Evolutionary conservation across 35 echinoderm and acorn worm species (phyloP).

Genomic region (Nesometra sesokonis): DNA sequence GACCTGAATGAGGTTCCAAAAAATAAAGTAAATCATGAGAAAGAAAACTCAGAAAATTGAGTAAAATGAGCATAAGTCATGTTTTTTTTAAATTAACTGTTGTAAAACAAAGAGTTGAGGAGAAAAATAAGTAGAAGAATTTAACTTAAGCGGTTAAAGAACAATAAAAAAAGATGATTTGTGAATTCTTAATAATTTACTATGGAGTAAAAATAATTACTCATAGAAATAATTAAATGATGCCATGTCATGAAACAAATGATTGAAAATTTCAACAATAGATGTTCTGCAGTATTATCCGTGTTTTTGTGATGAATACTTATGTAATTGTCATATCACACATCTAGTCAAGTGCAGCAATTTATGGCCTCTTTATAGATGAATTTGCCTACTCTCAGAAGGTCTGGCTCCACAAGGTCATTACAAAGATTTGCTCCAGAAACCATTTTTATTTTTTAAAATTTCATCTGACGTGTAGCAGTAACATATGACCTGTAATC

Average conservation of each 20-base stretch:
- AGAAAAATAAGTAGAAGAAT: neutral
- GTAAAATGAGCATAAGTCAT: neutral
- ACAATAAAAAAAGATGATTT: no score
- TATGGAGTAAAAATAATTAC: no score
- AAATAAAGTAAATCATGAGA: slow-evolving; percentile 8
- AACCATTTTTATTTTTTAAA: neutral
- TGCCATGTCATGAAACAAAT: no score
- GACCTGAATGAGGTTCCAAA: slow-evolving; percentile 40
- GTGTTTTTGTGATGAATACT: no score
- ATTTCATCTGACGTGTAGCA: neutral
- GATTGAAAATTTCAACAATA: no score
- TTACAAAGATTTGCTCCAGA: neutral
- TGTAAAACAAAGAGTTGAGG: neutral
- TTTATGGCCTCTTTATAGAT: neutral
- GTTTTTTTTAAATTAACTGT: neutral
- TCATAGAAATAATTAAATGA: no score
- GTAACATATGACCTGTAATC: neutral
- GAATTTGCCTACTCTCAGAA: neutral
- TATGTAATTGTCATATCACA: neutral
- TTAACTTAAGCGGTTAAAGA: no score
- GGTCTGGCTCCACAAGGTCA: neutral
- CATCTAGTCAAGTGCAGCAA: neutral
- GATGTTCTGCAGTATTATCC: no score
- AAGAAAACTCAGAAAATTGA: neutral
- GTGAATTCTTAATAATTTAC: no score